Base-by-base conservation (phyloP, 2,888 invertebrate genomes). In the Protonemura montana region DNA sequence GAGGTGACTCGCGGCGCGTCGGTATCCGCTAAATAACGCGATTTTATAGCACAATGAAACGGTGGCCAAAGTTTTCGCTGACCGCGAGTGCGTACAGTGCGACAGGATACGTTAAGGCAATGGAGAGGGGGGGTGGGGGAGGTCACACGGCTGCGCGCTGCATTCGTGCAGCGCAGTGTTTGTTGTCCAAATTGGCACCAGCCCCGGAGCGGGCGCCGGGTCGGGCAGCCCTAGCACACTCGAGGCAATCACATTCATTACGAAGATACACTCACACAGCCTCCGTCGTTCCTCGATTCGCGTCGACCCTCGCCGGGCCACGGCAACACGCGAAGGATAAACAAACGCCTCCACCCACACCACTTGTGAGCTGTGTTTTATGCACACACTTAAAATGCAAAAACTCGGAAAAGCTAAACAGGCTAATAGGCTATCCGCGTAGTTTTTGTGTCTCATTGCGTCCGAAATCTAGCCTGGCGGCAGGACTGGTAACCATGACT, bases 371-470 rank as follows among this genome's bases (percentile, higher is more conserved):
- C 28, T 16, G 28, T 81, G n/a, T 30, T 81, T 29, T 81, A 30
- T 29, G 81, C 81, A 76, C 76, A 27, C 59, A 59, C 76, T 84
- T 76, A 76, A 84, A 84, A 76, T 84, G 29, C 59, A 84, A 84
- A 76, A 27, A 84, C 21, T 28, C 59, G 84, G 84, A 76, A 84
- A 84, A 59, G 59, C 59, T 59, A 59, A 84, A 84, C 26, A 26
- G 78, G 7, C 26, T 81, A 81, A 81, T 81, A 81, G 81, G 81
- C 81, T 30, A 28, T 30, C n/a, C 81, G 21, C 28, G 26, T 81
- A 28, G 81, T 81, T 81, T 81, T 81, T 28, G 28, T 81, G 29
- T 81, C n/a, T 30, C 81, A 81, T 30, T 81, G 81, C 5, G 81
- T 81, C 26, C 81, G 30, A 81, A 81, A 81, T 81, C 81, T 30